Evolutionary conservation across 2,797 vertebrate species (phyloP).

Genomic region (Chloroceryle amazona): DNA sequence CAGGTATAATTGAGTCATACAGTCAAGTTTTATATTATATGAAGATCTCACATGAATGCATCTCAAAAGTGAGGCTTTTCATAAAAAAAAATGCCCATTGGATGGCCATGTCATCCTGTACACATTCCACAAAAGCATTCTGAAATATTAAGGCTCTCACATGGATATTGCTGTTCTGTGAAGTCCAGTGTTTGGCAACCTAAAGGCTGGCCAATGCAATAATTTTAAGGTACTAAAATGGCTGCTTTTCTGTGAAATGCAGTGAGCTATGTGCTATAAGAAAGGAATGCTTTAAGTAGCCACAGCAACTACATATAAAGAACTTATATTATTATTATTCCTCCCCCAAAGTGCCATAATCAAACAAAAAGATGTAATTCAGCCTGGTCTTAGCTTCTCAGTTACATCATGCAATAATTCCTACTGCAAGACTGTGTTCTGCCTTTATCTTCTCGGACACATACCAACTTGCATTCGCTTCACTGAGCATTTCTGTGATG

Average conservation of each 20-base stretch:
- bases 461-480: conserved; percentile 92
- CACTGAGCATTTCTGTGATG: conserved; percentile 85
- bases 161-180: background rate
- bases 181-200: background rate
- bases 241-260: background rate
- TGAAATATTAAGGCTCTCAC: background rate
- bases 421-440: background rate
- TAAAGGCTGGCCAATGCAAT: background rate
- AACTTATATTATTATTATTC: background rate
- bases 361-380: background rate
- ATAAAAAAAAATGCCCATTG: background rate
- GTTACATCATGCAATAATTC: background rate
- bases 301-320: background rate
- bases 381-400: background rate
- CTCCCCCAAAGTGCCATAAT: background rate
- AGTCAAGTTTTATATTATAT: background rate
- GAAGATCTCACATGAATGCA: background rate
- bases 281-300: background rate
- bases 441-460: conserved; percentile 34
- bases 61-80: background rate
- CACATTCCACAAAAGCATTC: background rate
- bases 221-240: background rate
- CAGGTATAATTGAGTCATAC: background rate
- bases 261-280: background rate
- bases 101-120: background rate